phyloP scores from a whole-genome alignment of 2,113 vertebrate genomes.

The Siniperca chuatsi region DNA sequence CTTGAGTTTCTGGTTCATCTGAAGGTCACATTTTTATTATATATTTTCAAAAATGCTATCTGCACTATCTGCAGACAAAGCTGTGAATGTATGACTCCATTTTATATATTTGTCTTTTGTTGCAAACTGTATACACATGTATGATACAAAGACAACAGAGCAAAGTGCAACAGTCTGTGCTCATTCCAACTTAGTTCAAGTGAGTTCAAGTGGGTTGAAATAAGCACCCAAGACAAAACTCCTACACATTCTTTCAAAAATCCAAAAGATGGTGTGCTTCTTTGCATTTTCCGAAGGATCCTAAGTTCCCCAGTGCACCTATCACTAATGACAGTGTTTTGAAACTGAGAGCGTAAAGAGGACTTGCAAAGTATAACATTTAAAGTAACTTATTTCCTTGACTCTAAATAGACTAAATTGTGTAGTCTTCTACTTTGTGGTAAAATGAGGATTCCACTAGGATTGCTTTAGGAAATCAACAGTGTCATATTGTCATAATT shows the following conservation, averaged over 20 bases:
- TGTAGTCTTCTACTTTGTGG: not conserved
- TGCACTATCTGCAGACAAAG: no score
- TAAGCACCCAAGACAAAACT: slow-evolving; percentile 17
- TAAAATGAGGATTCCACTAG: not conserved
- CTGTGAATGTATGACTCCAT: not conserved
- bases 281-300: not conserved
- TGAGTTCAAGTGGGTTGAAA: slow-evolving; percentile 2
- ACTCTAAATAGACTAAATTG: not conserved
- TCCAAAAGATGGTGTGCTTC: not conserved
- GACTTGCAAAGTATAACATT: not conserved
- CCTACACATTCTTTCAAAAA: slow-evolving; percentile 29
- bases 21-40: not conserved
- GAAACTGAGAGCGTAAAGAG: not conserved
- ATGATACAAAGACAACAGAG: not conserved
- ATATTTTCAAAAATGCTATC: not conserved
- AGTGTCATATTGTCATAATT: not conserved
- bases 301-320: not conserved
- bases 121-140: not conserved
- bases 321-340: slow-evolving; percentile 2
- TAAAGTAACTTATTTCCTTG: not conserved
- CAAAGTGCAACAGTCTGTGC: not conserved
- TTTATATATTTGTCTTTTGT: not conserved
- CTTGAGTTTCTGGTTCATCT: not conserved
- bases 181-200: not conserved
- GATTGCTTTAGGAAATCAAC: not conserved